Evolutionary conservation across 2,888 invertebrate species (phyloP), one percentile per base, ranked within the genome.

Genomic region (Pollenia angustigena): DNA sequence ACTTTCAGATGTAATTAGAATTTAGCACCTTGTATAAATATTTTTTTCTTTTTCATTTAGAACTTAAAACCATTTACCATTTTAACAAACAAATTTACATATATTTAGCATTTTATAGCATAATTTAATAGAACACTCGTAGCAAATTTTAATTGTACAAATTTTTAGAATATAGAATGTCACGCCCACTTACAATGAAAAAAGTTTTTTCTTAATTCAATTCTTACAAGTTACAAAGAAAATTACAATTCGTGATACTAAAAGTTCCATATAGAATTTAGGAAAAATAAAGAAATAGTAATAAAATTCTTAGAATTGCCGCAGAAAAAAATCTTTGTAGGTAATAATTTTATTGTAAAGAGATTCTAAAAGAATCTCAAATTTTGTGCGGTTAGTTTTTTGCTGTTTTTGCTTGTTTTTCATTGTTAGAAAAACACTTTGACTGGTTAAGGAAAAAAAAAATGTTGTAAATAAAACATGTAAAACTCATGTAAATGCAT

Each of bases 401-500:
- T 48, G 1, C 40, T 79, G 8, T 10, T 18, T 74, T 54, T 69
- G 66, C 48, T 48, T 68, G 48, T 68, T n/a, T 68, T 56, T 48
- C 71, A 16, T 60, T 79, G 74, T 84, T 79, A 58, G 48, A 18
- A 16, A 58, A 79, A 79, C 79, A 74, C 79, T 84, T 84, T 72
- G 79, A 23, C 23, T 80, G 44, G 52, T n/a, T 66, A 8, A 9
- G 40, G 2, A 23, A 58, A 60, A 72, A 60, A 72, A 56, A 66
- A 52, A 4, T 44, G 23, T 23, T 56, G 40, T 56, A 74, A 44
- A 54, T 16, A 71, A 76, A 87, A 78, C 87, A 87, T 81, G 84
- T 84, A 81, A 87, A 84, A 84, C 84, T 87, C 84, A 87, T 87
- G 87, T 87, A 84, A 87, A 84, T 84, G 84, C 87, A 84, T 54